Percentiles rank a stretch among this genome's conserved stretches.
phyloP scores from a whole-genome alignment of 2,888 invertebrate genomes.

The Leptodirus hochenwartii region DNA sequence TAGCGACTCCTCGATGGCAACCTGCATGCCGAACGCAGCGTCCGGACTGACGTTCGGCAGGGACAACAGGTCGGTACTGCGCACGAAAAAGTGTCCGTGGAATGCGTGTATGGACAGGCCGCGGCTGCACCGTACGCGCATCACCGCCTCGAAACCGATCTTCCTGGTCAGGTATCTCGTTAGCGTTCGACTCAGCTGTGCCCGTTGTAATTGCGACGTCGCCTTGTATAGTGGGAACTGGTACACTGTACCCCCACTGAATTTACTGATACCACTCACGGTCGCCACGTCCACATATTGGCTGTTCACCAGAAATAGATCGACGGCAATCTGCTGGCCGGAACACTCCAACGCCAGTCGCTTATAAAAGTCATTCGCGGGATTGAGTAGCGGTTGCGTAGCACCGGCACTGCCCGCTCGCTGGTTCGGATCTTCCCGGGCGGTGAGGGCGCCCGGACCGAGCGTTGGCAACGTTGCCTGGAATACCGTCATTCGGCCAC shows the following conservation, averaged over 20 bases:
- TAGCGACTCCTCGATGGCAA: constrained; percentile 82
- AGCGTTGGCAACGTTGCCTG: constrained; percentile 74
- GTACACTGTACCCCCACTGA: constrained; percentile 84
- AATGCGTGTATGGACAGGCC: constrained; percentile 93
- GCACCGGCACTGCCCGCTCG: too few species aligned
- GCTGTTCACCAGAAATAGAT: constrained; percentile 82
- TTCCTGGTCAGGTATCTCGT: constrained; percentile 85
- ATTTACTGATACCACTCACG: constrained; percentile 82
- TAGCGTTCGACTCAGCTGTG: constrained; percentile 58
- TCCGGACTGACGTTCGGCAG: constrained; percentile 97
- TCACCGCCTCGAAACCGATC: constrained; percentile 97
- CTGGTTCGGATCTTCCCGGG: constrained; percentile 78
- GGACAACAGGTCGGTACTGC: constrained; percentile 90
- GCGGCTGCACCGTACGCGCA: constrained; percentile 88
- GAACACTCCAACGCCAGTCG: constrained; percentile 90
- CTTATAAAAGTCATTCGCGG: constrained; percentile 96
- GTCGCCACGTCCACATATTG: constrained; percentile 92
- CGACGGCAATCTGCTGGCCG: constrained; percentile 89
- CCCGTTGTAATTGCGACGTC: constrained; percentile 48
- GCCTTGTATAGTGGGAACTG: constrained; percentile 79
- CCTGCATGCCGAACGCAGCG: constrained; percentile 95
- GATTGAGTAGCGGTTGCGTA: constrained; percentile 69
- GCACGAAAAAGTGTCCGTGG: constrained; percentile 98
- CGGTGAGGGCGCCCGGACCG: constrained; percentile 74
- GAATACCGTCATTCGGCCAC: constrained; percentile 89